Evolutionary conservation across 2,888 invertebrate genomes (phyloP).

Genomic region (Crossocerus cetratus): DNA sequence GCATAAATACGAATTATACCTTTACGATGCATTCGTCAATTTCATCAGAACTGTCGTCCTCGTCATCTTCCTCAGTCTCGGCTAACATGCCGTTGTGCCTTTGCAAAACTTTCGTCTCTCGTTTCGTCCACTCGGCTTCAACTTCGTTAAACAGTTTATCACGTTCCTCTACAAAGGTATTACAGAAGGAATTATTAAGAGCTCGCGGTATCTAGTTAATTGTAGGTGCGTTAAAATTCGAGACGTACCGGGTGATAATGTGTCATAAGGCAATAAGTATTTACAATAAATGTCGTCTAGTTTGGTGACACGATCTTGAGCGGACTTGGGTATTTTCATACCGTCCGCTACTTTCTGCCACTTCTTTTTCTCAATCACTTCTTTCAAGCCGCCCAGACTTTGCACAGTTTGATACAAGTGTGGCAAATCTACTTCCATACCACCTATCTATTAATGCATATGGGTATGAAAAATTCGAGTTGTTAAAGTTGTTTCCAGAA

Average conservation of each 20-base stretch:
- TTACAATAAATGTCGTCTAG: slow-evolving; percentile 94
- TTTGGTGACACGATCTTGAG: slow-evolving; percentile 88
- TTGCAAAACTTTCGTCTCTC: slow-evolving; percentile 79
- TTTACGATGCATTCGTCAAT: slow-evolving; percentile 88
- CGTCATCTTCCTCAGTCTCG: slow-evolving; percentile 76
- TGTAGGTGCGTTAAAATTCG: not conserved
- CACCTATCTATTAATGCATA: slow-evolving; percentile 83
- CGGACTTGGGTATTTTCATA: slow-evolving; percentile 90
- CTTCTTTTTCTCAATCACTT: slow-evolving; percentile 91
- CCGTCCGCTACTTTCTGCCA: slow-evolving; percentile 93
- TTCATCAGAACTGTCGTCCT: slow-evolving; percentile 78
- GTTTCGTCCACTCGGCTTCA: slow-evolving; percentile 85
- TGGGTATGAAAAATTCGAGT: not conserved
- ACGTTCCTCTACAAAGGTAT: slow-evolving; percentile 81
- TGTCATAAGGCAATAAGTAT: slow-evolving; percentile 93
- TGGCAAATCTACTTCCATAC: slow-evolving; percentile 93
- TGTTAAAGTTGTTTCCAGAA: not conserved
- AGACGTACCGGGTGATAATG: slow-evolving; percentile 83
- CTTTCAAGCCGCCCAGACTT: slow-evolving; percentile 89
- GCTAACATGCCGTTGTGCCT: slow-evolving; percentile 71
- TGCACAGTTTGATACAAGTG: slow-evolving; percentile 91
- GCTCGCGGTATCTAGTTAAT: too few species aligned
- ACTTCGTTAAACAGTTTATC: slow-evolving; percentile 85
- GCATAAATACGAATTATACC: slow-evolving; percentile 69
- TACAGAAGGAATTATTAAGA: too few species aligned